phyloP scores from a whole-genome alignment of 2,113 vertebrate genomes.

The Tor tambroides region DNA sequence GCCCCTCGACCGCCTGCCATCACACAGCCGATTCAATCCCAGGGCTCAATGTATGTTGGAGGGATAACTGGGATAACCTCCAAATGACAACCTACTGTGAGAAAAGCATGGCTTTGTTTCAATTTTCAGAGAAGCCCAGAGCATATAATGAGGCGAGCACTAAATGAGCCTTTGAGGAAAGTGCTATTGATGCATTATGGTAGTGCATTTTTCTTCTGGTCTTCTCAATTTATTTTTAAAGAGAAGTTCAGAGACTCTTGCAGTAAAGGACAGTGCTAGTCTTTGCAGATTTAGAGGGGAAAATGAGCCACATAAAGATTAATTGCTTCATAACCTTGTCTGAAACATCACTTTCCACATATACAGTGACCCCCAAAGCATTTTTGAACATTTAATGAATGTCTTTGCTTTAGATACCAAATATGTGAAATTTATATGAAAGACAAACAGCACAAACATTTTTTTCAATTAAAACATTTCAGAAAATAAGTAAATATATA shows the following conservation, averaged over 20 bases:
- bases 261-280: constrained; percentile 27
- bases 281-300: background rate
- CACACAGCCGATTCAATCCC: constrained; percentile 1
- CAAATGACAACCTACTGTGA: constrained; percentile 6
- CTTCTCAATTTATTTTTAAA: constrained; percentile 23
- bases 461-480: background rate
- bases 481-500: background rate
- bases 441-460: background rate
- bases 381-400: background rate
- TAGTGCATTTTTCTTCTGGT: constrained; percentile 31
- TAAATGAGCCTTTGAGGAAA: constrained; percentile 45
- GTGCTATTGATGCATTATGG: constrained; percentile 25
- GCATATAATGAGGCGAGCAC: constrained; percentile 35
- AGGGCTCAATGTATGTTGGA: background rate
- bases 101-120: constrained; percentile 28
- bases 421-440: background rate
- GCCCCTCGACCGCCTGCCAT: background rate
- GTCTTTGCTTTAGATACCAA: background rate
- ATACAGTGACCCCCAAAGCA: background rate
- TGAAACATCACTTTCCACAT: background rate
- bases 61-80: constrained; percentile 14
- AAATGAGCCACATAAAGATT: background rate
- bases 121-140: constrained; percentile 24
- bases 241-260: constrained; percentile 19
- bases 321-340: background rate